A percentile compares a stretch with the other conserved stretches of the same genome.
Evolutionary conservation across 2,888 invertebrate species (phyloP).

Genomic region (Therioaphis trifolii): DNA sequence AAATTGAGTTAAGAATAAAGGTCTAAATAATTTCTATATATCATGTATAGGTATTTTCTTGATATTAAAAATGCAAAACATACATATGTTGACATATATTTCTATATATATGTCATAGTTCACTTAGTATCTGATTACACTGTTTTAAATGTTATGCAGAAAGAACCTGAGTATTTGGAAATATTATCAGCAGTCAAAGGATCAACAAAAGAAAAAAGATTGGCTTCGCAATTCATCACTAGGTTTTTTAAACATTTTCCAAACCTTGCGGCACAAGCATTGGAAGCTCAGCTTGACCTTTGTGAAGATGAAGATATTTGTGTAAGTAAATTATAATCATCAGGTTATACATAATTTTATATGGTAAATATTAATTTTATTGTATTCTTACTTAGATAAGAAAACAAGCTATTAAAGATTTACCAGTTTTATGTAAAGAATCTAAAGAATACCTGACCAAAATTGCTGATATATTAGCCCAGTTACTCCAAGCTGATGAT

Average conservation of each 20-base stretch:
- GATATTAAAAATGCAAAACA: no score
- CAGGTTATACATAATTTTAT: not conserved
- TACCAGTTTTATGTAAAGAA: conserved; percentile 88
- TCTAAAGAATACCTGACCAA: conserved; percentile 84
- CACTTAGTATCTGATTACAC: conserved; percentile 40
- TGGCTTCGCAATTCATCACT: conserved; percentile 95
- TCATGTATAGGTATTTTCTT: no score
- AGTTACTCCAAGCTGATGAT: conserved; percentile 89
- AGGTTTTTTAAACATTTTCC: conserved; percentile 95
- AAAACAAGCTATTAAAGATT: conserved; percentile 92
- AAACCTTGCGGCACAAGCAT: conserved; percentile 82
- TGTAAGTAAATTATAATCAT: conserved; percentile 73
- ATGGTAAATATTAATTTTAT: conserved; percentile 19
- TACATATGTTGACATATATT: no score
- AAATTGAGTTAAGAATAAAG: no score
- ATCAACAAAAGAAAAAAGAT: conserved; percentile 86
- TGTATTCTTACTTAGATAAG: conserved; percentile 76
- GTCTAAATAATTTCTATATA: no score
- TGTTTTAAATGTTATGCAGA: conserved; percentile 73
- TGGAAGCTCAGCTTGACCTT: conserved; percentile 91
- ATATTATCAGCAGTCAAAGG: conserved; percentile 91
- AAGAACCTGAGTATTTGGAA: conserved; percentile 86
- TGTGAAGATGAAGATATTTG: conserved; percentile 95
- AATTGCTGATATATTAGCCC: conserved; percentile 91
- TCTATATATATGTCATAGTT: no score